phyloP scores from a whole-genome alignment of 2,888 invertebrate species.

The Dysmachus trigonus region DNA sequence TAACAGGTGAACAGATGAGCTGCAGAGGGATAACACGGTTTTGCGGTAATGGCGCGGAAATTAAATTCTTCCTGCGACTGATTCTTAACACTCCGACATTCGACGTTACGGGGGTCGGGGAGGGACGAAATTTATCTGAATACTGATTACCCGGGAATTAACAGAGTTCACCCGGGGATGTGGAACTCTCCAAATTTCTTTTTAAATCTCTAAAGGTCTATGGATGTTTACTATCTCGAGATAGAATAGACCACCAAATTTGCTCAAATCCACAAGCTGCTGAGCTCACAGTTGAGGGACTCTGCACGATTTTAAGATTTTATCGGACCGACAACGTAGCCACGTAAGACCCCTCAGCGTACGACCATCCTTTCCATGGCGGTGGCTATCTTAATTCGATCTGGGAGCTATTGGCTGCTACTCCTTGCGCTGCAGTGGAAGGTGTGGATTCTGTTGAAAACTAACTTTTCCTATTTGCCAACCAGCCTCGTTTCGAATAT shows the following conservation, averaged over 20 bases:
- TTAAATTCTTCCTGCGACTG: constrained; percentile 13
- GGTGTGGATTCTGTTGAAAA: constrained; percentile 36
- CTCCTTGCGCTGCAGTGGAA: not conserved
- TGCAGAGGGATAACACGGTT: not conserved
- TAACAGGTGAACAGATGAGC: constrained; percentile 35
- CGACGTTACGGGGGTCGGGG: not conserved
- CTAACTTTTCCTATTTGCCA: constrained; percentile 1
- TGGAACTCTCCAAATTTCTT: not conserved
- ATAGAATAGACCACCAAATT: not conserved
- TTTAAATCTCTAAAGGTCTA: not conserved
- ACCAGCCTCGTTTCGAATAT: not conserved
- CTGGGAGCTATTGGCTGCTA: not conserved
- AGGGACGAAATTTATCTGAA: constrained; percentile 19
- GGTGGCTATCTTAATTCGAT: not conserved
- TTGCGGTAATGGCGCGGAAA: constrained; percentile 36
- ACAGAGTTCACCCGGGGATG: not conserved
- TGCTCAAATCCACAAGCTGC: not conserved
- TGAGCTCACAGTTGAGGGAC: not conserved
- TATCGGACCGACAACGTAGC: not conserved
- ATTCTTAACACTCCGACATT: not conserved
- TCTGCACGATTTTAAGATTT: constrained; percentile 32
- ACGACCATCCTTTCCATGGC: not conserved
- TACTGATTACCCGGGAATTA: constrained; percentile 22
- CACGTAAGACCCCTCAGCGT: not conserved
- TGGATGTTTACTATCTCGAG: not conserved